Base-by-base conservation (phyloP, 2,113 vertebrate species). In the Lathamus discolor region DNA sequence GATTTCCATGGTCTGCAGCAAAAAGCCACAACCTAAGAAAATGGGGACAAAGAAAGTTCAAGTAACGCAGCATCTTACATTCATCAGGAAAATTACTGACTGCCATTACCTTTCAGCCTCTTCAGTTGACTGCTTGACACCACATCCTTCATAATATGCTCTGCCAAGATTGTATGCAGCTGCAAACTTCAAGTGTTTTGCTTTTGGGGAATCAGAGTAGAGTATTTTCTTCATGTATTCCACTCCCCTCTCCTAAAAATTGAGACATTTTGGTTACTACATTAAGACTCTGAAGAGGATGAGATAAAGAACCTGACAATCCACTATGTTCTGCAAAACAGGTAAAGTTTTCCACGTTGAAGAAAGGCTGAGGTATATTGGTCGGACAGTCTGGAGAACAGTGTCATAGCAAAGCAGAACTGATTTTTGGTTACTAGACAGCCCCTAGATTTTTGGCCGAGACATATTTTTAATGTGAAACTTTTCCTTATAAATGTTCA, bases 151-250 rank as follows among this genome's bases (percentile, higher is more conserved):
- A 16, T 97, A 98, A 81, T 98, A 98, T 0, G 98, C 98, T 95
- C 97, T 97, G 75, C 98, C 98, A n/a, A 99, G 96, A 87, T 98
- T 98, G 93, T 98, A 98, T 4, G 98, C 98, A 41, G 98, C 98
- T 51, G 98, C 97, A 90, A 97, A 98, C 91, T 97, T 92, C 89
- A 99, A 86, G 63, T 97, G 98, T n/a, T 81, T 97, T 79, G 98
- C 96, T 91, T 96, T 94, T 7, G 95, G 96, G 51, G 93, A 97
- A 57, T 97, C 64, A 37, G 97, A 98, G 35, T 94, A 74, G 33
- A 98, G 35, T 70, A 98, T 98, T 97, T 90, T 97, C 92, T 94
- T 97, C 98, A 98, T 98, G 81, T 97, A 98, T 57, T 98, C 94
- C 77, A 98, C 95, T 93, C 98, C 98, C 93, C 96, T 98, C 86